These are phyloP conservation scores for Melolontha melolontha DNA, from an alignment of 2,888 invertebrate species.

Conservation along the genomic window DNA sequence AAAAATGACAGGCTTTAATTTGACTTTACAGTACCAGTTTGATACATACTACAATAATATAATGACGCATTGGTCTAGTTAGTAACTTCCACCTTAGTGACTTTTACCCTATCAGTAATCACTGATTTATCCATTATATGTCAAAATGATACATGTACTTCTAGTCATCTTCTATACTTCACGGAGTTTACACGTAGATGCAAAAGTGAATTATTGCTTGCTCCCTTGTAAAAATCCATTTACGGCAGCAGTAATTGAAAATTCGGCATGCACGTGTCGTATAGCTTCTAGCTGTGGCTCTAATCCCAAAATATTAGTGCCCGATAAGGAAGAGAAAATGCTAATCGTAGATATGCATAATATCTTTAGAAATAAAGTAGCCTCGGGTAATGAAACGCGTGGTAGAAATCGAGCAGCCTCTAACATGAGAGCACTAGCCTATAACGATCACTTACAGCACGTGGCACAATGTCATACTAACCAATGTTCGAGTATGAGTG, in stretches of 20 bases:
- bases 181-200: not conserved
- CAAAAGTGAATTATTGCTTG: slow-evolving; percentile 25
- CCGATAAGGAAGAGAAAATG: slow-evolving; percentile 22
- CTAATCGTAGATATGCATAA: slow-evolving; percentile 30
- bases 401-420: slow-evolving; percentile 18
- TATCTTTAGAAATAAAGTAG: slow-evolving; percentile 20
- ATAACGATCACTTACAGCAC: slow-evolving; percentile 25
- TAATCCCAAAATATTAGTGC: slow-evolving; percentile 8
- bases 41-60: no score
- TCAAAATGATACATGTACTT: not conserved
- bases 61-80: no score
- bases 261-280: slow-evolving; percentile 29
- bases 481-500: slow-evolving; percentile 18
- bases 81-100: no score
- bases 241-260: not conserved
- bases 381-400: slow-evolving; percentile 24
- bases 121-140: no score
- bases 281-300: slow-evolving; percentile 8
- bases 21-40: no score
- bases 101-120: no score
- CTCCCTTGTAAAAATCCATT: slow-evolving; percentile 26
- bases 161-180: not conserved
- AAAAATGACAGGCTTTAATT: no score
- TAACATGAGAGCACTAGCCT: slow-evolving; percentile 28
- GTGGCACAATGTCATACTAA: slow-evolving; percentile 41